Base-by-base conservation (phyloP, 2,797 vertebrate genomes). In the Liparis tanakae region DNA sequence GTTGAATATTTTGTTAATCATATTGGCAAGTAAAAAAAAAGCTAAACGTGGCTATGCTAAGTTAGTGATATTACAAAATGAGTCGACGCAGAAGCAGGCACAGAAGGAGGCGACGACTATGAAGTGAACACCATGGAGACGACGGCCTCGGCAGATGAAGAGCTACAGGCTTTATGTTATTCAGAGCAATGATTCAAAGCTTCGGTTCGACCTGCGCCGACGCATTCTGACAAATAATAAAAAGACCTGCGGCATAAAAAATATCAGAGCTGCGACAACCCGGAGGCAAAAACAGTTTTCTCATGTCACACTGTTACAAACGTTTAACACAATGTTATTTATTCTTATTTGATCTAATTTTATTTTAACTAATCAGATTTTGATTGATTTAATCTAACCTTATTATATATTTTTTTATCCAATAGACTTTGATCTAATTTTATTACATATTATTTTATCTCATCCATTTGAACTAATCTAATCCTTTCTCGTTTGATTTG, bases 151-250 rank as follows among this genome's bases (percentile, higher is more conserved):
- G 54, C 46, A 17, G 14, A 58, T 51, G 41, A 51, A 57, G 51
- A 60, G 54, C 59, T 65, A 0, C 2, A 10, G 1, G 37, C 36
- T 5, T 51, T 50, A 2, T 7, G 62, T 61, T 63, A 44, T 30
- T 46, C 59, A 46, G 59, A 4, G 44, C 41, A 41, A 6, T 20
- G 2, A 30, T n/a, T 37, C 4, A 36, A 2, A 6, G 5, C 22
- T 51, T 53, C 34, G 6, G 22, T 14, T 34, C 58, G 51, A 59
- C 18, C 44, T 30, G 56, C 51, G 53, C 36, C 22, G 54, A 13
- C n/a, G 15, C 48, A 50, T 44, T n/a, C 25, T 18, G 18, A 17
- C 54, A 56, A 70, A 57, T 33, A 58, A 37, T 10, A 70, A 30
- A 0, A 22, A 10, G 8, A 36, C 44, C 37, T 46, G 58, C 3